These are phyloP conservation scores for Natrix natrix DNA, from an alignment of 2,797 vertebrate genomes.

Conservation along the genomic window DNA sequence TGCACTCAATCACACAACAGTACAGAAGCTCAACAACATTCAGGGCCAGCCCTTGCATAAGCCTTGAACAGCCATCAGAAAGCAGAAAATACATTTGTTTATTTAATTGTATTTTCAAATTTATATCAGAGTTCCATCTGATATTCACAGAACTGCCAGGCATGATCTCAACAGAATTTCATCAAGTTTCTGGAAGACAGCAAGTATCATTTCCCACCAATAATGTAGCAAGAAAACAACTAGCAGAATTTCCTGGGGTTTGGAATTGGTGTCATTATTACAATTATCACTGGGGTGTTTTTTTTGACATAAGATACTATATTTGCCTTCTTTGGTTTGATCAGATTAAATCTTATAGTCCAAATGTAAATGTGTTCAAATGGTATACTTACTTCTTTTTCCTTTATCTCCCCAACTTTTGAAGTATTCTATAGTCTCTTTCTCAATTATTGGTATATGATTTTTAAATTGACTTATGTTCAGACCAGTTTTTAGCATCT, in stretches of 20 bases:
- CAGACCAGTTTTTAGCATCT: constrained; percentile 94
- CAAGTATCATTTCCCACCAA: background rate
- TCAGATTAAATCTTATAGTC: background rate
- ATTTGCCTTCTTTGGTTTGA: background rate
- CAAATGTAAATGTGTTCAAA: constrained; percentile 15
- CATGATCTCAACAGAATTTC: background rate
- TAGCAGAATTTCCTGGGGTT: background rate
- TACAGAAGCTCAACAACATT: background rate
- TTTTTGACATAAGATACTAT: background rate
- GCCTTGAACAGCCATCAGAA: background rate
- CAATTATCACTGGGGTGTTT: background rate
- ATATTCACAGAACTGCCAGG: background rate
- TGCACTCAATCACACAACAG: background rate
- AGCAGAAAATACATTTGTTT: background rate
- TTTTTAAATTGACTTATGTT: constrained; percentile 89
- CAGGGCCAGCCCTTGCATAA: background rate
- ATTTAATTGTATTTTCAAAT: background rate
- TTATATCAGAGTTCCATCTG: background rate
- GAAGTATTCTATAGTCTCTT: constrained; percentile 91
- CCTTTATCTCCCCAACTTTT: constrained; percentile 91
- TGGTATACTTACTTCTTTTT: constrained; percentile 81
- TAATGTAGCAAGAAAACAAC: background rate
- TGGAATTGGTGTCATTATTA: background rate
- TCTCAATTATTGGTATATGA: constrained; percentile 88
- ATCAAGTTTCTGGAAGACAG: background rate